Base-by-base conservation (phyloP, 2,113 vertebrate genomes). In the Esox niger region DNA sequence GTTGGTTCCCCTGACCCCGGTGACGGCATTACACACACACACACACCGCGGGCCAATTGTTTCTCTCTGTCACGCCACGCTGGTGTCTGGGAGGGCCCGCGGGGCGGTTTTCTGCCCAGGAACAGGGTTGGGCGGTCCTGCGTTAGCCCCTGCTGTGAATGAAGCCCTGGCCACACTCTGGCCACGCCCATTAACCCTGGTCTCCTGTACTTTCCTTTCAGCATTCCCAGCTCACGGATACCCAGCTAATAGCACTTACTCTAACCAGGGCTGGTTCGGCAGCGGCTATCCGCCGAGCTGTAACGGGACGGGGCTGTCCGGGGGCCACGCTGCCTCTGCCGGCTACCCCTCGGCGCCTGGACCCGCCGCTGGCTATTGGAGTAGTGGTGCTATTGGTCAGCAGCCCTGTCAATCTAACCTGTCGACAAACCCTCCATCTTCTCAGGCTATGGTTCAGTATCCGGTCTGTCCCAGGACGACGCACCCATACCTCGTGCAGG, bases 371-470 rank as follows among this genome's bases (percentile, higher is more conserved):
- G 87, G 87, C 83, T 91, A 90, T 85, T 92, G 91, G 91, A 86
- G 86, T 86, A 88, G 83, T 82, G 78, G 85, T 73, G 78, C 86
- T 73, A 89, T 87, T 79, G 83, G 81, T 82, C 75, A 84, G 76
- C 75, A 84, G 76, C 73, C 88, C 84, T 87, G 87, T 90, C 89
- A 87, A 77, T 90, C 89, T 88, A 90, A 88, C 86, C 70, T 88
- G 79, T 87, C 89, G 84, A 88, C 87, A 88, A 89, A 78, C 86
- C 86, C 88, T 88, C 82, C 83, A 87, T 87, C 88, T 88, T 87
- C 91, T 86, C 90, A 91, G 89, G 87, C 87, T 75, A 90, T 91
- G 88, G 89, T 93, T 87, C 91, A 92, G 89, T 93, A 93, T 87
- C 91, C 91, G 0, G 79, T 93, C 83, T 90, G 91, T 85, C 88